Evolutionary conservation across 2,797 vertebrate species (phyloP), one percentile per base, ranked within the genome.

Genomic region (Myotis daubentonii): DNA sequence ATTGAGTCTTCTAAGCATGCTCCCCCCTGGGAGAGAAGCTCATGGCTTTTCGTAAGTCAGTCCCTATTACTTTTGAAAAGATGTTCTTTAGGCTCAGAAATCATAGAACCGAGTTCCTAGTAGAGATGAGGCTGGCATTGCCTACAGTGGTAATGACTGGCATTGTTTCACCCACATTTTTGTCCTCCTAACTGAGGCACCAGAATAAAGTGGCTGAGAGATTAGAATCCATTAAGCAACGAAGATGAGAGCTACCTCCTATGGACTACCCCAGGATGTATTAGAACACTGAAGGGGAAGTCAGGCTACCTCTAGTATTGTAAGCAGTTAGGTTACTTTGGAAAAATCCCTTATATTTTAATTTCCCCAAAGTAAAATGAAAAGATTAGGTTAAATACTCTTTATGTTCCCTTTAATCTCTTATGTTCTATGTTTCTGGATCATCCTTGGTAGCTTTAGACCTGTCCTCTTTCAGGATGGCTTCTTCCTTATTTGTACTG

Each of bases 401-500:
- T 90, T 76, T 47, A 38, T 55, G 19, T 89, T 87, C 36, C 16
- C 30, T 68, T 79, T 81, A 9, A 36, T 60, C 22, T 66, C 49
- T 66, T 74, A 5, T 33, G 23, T 74, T 89, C 72, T 81, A 0
- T 80, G 49, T 55, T 74, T 62, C n/a, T 55, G 28, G 10, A 23
- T 86, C 30, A 68, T 81, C 70, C 22, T 85, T 89, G 75, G 36
- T 38, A 76, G 16, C 79, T 93, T 79, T 79, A 94, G 71, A 55
- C 30, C 66, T 81, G 2, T 33, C 30, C 49, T 91, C 30, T 88
- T 93, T 89, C 62, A 38, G 57, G 51, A 44, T 82, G 30, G 9
- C 38, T 94, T 84, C 70, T 70, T 80, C 28, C 72, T 93, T 71
- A 47, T 53, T 16, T 30, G 5, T 57, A 19, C 57, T 92, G 84